Conservation (phyloP, 1,140 invertebrate species). For the Cherax quadricarinatus region DNA sequence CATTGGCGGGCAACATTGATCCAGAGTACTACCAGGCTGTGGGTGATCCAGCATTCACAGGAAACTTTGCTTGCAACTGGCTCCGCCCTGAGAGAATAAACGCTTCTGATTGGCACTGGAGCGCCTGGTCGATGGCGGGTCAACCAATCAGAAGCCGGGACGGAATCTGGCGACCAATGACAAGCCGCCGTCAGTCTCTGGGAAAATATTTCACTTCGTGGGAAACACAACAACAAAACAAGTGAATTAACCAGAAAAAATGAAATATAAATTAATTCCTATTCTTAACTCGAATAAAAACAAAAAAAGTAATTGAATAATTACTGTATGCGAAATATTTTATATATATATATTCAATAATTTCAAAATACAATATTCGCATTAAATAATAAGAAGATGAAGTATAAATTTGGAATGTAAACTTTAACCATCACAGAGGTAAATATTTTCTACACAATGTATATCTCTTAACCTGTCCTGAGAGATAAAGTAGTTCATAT, state of each 20-base stretch:
- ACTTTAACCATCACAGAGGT: too few relatives aligned
- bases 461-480: too few relatives aligned
- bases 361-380: not conserved
- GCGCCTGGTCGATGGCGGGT: conserved; percentile 5
- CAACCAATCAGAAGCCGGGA: conserved; percentile 4
- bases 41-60: conserved; percentile 10
- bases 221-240: conserved; percentile 14
- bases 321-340: not conserved
- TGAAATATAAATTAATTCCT: not conserved
- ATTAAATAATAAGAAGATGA: too few relatives aligned
- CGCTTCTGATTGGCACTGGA: conserved; percentile 4
- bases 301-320: not conserved
- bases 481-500: too few relatives aligned
- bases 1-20: conserved; percentile 14
- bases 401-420: too few relatives aligned
- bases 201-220: conserved; percentile 4
- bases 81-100: conserved; percentile 24
- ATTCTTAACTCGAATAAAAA: not conserved
- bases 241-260: not conserved
- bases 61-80: conserved; percentile 18
- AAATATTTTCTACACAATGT: too few relatives aligned
- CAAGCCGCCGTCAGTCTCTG: not conserved
- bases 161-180: conserved; percentile 9
- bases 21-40: not conserved
- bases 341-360: not conserved